phyloP scores from a whole-genome alignment of 2,797 vertebrate species.

The Dicrostonyx torquatus region DNA sequence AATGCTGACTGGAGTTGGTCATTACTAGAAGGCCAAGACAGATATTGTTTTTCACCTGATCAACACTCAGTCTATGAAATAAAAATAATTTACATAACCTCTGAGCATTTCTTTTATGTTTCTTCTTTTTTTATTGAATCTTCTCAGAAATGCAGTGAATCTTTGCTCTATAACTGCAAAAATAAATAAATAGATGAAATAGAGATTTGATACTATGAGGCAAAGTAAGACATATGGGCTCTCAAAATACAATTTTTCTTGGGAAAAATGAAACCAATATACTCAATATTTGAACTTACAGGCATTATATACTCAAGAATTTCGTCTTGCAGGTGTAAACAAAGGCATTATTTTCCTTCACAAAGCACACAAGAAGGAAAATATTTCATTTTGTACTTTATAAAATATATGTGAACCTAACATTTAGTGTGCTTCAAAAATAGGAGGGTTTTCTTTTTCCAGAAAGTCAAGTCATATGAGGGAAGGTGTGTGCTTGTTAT shows the following conservation, averaged over 20 bases:
- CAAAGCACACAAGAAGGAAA: constrained; percentile 54
- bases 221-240: constrained; percentile 68
- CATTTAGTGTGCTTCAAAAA: constrained; percentile 55
- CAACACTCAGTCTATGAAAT: neutral
- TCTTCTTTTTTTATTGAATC: constrained; percentile 47
- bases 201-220: constrained; percentile 41
- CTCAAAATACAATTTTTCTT: constrained; percentile 68
- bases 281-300: constrained; percentile 66
- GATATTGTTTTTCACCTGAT: constrained; percentile 4
- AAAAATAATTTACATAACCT: constrained; percentile 66
- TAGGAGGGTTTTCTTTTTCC: neutral
- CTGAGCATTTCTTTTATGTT: constrained; percentile 50
- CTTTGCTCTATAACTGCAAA: constrained; percentile 56
- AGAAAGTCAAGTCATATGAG: constrained; percentile 58
- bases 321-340: constrained; percentile 50
- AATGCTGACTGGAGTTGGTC: constrained; percentile 48
- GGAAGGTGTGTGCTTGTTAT: neutral
- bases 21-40: constrained; percentile 54
- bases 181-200: constrained; percentile 42
- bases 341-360: constrained; percentile 34
- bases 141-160: constrained; percentile 57
- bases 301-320: constrained; percentile 57
- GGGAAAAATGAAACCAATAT: constrained; percentile 70
- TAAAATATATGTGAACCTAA: constrained; percentile 49
- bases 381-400: constrained; percentile 66